Evolutionary conservation across 1,140 invertebrate species (phyloP).

Genomic region (Scaptomyza montana): DNA sequence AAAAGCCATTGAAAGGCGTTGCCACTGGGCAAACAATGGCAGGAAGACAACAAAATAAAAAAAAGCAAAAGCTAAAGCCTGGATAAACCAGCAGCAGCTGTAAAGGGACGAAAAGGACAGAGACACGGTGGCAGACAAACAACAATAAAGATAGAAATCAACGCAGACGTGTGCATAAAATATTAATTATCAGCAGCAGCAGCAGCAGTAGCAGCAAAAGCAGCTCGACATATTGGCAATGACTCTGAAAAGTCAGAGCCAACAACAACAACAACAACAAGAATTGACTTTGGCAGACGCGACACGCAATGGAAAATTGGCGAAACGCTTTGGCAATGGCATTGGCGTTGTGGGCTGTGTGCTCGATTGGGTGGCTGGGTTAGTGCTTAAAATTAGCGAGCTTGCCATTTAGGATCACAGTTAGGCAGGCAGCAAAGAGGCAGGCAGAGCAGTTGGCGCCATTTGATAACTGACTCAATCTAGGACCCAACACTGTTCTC

Average conservation of each 20-base stretch:
- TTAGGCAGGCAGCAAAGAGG: no score
- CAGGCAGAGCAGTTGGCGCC: slow-evolving; percentile 33
- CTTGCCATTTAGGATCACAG: slow-evolving; percentile 50
- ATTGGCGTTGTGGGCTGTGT: slow-evolving; percentile 37
- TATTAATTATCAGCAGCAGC: slow-evolving; percentile 77
- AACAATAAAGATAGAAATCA: slow-evolving; percentile 83
- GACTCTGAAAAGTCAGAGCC: slow-evolving; percentile 58
- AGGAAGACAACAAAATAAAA: slow-evolving; percentile 14
- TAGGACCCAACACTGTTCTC: background rate
- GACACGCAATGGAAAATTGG: slow-evolving; percentile 51
- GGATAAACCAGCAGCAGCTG: background rate
- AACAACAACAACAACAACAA: slow-evolving; percentile 11
- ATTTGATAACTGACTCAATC: slow-evolving; percentile 46
- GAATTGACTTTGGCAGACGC: slow-evolving; percentile 58
- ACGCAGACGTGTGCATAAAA: slow-evolving; percentile 83
- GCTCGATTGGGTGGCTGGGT: background rate
- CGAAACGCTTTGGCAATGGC: slow-evolving; percentile 63
- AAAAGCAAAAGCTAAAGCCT: slow-evolving; percentile 17
- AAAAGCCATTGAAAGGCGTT: slow-evolving; percentile 74
- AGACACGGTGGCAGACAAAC: slow-evolving; percentile 59
- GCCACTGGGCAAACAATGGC: slow-evolving; percentile 71
- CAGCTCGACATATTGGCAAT: slow-evolving; percentile 67
- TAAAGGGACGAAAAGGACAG: background rate
- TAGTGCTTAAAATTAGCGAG: slow-evolving; percentile 64
- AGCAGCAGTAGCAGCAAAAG: slow-evolving; percentile 25